phyloP scores from a whole-genome alignment of 53 echinoderm and acorn worm genomes.

The Stichopus horrens region DNA sequence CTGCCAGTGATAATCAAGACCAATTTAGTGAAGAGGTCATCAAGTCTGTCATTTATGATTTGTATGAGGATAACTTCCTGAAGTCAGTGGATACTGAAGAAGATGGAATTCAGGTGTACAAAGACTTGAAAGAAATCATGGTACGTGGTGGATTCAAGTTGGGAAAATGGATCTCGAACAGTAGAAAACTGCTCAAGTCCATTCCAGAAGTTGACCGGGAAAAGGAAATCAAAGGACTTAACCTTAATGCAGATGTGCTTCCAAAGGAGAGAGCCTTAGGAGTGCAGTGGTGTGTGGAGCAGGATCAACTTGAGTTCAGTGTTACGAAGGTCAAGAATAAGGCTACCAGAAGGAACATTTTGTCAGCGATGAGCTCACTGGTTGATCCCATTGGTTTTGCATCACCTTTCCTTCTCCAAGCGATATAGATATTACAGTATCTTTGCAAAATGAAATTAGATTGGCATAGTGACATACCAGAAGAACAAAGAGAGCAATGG shows the following conservation, averaged over 20 bases:
- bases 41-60: constrained; percentile 18
- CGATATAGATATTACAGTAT: constrained; percentile 40
- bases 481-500: constrained; percentile 1
- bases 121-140: constrained; percentile 35
- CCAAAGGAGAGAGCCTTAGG: too few relatives aligned
- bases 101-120: not conserved
- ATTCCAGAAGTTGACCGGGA: constrained; percentile 44
- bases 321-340: not conserved
- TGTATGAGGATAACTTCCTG: constrained; percentile 55
- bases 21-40: too few relatives aligned
- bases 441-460: not conserved
- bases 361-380: constrained; percentile 15
- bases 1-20: constrained; percentile 15
- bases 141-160: constrained; percentile 39
- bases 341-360: constrained; percentile 36
- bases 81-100: constrained; percentile 24
- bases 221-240: constrained; percentile 36
- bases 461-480: constrained; percentile 31
- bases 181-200: not conserved
- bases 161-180: constrained; percentile 50
- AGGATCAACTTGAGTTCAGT: too few relatives aligned
- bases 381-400: constrained; percentile 42
- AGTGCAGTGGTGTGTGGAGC: too few relatives aligned
- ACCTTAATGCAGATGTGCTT: too few relatives aligned
- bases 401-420: constrained; percentile 39